A percentile compares a stretch with the other conserved stretches of the same genome.
Conservation (phyloP, 2,113 vertebrate species). For the Zeus faber region DNA sequence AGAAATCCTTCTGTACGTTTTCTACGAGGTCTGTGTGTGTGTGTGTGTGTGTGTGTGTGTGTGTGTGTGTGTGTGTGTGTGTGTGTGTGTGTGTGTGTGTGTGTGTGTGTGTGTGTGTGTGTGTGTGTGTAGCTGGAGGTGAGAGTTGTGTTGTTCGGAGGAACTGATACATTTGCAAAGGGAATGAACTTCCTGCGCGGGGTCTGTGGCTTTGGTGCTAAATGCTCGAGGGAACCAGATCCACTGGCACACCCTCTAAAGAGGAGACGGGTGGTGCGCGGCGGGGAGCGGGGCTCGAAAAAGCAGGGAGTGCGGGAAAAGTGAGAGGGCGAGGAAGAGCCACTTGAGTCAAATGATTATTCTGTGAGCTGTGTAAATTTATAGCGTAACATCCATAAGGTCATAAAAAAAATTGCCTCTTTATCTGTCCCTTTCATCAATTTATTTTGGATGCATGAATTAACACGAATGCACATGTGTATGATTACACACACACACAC, state of each 20-base stretch:
- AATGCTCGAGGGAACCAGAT: conserved; percentile 80
- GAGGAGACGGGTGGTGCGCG: conserved; percentile 42
- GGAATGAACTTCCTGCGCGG: conserved; percentile 82
- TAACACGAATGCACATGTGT: no score
- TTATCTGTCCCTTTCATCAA: no score
- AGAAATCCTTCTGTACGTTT: no score
- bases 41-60: neutral
- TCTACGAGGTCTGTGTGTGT: conserved; percentile 6
- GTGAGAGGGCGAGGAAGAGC: conserved; percentile 9
- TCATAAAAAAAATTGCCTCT: no score
- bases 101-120: conserved; percentile 36
- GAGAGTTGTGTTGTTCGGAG: conserved; percentile 64
- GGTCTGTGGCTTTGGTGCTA: conserved; percentile 78
- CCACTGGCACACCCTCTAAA: conserved; percentile 69
- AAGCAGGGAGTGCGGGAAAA: conserved; percentile 16
- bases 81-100: conserved; percentile 34
- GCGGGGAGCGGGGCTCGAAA: conserved; percentile 13
- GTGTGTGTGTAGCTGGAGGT: conserved; percentile 14
- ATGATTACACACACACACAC: no score
- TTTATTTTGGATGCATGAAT: no score
- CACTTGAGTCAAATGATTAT: no score
- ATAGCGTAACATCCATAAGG: no score
- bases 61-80: conserved; percentile 13
- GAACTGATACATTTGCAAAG: conserved; percentile 75
- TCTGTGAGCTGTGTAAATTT: no score